Conservation (phyloP, 35 echinoderm and acorn worm species). For the Diadema setosum region DNA sequence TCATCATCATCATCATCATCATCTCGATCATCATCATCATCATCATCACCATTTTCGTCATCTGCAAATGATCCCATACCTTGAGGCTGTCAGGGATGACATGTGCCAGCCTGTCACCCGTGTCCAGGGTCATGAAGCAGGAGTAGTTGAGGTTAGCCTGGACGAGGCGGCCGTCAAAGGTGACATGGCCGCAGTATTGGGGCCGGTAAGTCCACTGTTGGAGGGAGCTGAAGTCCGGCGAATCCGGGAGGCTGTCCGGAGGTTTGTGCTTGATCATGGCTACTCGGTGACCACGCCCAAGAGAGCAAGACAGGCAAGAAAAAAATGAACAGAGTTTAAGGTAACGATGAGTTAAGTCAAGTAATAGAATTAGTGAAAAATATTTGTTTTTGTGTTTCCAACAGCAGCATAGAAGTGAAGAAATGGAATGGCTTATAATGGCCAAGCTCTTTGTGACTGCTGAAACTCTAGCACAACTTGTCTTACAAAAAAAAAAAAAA, state of each 20-base stretch:
- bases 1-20: background rate
- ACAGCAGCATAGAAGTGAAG: no score
- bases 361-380: no score
- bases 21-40: background rate
- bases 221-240: background rate
- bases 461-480: no score
- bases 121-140: slow-evolving; percentile 83
- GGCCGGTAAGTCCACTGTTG: slow-evolving; percentile 70
- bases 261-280: background rate
- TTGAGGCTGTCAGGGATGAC: slow-evolving; percentile 58
- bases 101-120: background rate
- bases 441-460: no score
- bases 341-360: no score
- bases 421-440: no score
- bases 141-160: slow-evolving; percentile 61
- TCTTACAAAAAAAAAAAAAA: no score
- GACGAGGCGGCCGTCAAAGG: slow-evolving; percentile 57
- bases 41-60: background rate
- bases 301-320: no score
- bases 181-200: slow-evolving; percentile 50
- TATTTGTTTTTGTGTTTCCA: no score
- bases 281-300: no score
- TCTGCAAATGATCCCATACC: slow-evolving; percentile 25
- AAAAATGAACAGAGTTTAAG: no score
- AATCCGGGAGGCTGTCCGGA: background rate